Conservation (phyloP, 2,797 vertebrate genomes). For the Denticeps clupeoides region DNA sequence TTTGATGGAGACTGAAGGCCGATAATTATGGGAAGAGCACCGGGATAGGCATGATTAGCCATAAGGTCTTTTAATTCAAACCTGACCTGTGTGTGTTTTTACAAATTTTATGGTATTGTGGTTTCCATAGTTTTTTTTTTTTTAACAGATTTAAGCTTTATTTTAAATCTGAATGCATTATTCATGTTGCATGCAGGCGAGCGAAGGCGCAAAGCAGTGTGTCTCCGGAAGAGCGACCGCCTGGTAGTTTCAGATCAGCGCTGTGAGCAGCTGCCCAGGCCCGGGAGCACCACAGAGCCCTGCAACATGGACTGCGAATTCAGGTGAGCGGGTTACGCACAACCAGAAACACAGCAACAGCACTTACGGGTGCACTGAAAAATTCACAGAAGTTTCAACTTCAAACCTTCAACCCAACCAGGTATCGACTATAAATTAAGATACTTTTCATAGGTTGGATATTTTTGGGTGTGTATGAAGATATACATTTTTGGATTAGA, state of each 20-base stretch:
- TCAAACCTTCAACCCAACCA: background rate
- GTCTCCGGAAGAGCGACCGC: constrained; percentile 75
- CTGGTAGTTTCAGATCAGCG: constrained; percentile 76
- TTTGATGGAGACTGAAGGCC: constrained; percentile 4
- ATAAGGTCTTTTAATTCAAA: constrained; percentile 29
- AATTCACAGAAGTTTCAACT: background rate
- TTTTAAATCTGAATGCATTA: too few relatives aligned
- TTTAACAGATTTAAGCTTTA: too few relatives aligned
- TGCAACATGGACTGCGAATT: constrained; percentile 87
- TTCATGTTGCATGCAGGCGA: constrained; percentile 66
- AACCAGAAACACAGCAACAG: background rate
- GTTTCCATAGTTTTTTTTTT: too few relatives aligned
- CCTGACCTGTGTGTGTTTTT: constrained; percentile 36
- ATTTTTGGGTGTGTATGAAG: too few relatives aligned
- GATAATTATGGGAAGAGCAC: too few relatives aligned
- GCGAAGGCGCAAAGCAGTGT: constrained; percentile 63
- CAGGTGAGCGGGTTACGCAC: constrained; percentile 57
- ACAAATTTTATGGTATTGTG: constrained; percentile 56
- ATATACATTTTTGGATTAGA: too few relatives aligned
- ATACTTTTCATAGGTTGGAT: too few relatives aligned
- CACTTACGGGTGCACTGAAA: background rate
- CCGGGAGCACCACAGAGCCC: constrained; percentile 55
- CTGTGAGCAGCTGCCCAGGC: constrained; percentile 68
- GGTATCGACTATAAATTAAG: too few relatives aligned
- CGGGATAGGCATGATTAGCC: too few relatives aligned